Percentiles rank a stretch among this genome's conserved stretches.
phyloP scores from a whole-genome alignment of 1,140 invertebrate genomes.

The Reticulitermes speratus region DNA sequence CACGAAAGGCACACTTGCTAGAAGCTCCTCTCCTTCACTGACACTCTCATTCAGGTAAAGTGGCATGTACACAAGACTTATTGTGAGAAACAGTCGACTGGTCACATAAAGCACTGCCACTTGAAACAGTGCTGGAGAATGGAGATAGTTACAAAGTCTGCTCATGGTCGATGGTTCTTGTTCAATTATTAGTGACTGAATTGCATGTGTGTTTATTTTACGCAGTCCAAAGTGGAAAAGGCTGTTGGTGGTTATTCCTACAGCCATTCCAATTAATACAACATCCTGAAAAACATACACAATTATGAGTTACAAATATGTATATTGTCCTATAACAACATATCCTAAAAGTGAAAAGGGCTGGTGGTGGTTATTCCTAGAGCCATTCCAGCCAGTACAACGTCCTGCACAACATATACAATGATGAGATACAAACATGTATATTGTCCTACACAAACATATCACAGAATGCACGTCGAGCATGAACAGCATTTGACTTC shows the following conservation, averaged over 20 bases:
- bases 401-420: too few species aligned
- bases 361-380: too few species aligned
- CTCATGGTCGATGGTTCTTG: background rate
- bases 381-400: too few species aligned
- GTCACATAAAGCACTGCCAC: constrained; percentile 69
- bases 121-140: constrained; percentile 50
- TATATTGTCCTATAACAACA: too few species aligned
- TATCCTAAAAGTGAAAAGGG: too few species aligned
- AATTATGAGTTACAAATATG: too few species aligned
- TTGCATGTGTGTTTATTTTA: background rate
- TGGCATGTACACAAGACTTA: constrained; percentile 83
- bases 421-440: too few species aligned
- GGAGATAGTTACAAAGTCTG: constrained; percentile 39
- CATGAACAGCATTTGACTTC: too few species aligned
- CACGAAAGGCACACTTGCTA: constrained; percentile 85
- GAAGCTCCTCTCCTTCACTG: constrained; percentile 57
- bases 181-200: background rate
- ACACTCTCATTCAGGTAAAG: constrained; percentile 79
- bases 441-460: too few species aligned
- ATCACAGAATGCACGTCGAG: too few species aligned
- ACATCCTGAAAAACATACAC: constrained; percentile 53
- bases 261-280: constrained; percentile 53
- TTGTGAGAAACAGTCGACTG: constrained; percentile 77
- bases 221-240: constrained; percentile 55
- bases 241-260: constrained; percentile 57